These are phyloP conservation scores for Cuniculus paca DNA, from an alignment of 2,797 vertebrate genomes.

Conservation along the genomic window DNA sequence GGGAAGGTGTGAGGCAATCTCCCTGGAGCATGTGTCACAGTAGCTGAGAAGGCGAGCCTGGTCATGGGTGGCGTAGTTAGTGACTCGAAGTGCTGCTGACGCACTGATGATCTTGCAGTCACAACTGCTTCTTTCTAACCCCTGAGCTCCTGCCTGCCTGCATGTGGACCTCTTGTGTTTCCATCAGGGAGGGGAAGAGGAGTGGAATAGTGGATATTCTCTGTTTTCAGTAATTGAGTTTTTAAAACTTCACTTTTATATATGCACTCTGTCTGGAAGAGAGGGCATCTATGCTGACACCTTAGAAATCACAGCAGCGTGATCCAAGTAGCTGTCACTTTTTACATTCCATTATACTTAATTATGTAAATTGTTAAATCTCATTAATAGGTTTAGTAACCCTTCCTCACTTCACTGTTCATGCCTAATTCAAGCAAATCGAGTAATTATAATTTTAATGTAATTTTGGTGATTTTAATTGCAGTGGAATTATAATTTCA, in stretches of 20 bases:
- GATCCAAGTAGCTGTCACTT: slow-evolving; percentile 45
- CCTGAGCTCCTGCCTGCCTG: accelerated
- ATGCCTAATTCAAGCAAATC: slow-evolving; percentile 56
- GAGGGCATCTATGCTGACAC: neutral
- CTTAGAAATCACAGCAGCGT: neutral
- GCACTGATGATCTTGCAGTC: accelerated
- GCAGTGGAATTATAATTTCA: slow-evolving; percentile 61
- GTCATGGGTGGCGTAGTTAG: accelerated
- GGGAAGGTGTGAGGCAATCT: no score
- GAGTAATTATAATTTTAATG: slow-evolving; percentile 62
- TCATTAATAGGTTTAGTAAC: slow-evolving; percentile 70
- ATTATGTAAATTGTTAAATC: slow-evolving; percentile 76
- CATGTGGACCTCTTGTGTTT: neutral
- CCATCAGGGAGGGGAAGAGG: neutral
- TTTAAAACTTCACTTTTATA: neutral
- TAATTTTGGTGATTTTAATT: slow-evolving; percentile 60
- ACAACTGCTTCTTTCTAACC: neutral
- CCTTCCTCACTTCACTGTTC: slow-evolving; percentile 63
- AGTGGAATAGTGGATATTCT: neutral
- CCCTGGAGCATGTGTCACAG: no score
- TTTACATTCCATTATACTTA: slow-evolving; percentile 58
- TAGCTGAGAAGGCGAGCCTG: neutral
- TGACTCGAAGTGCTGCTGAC: neutral
- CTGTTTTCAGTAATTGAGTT: neutral
- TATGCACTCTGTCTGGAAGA: neutral